Base-by-base conservation (phyloP, 2,797 vertebrate genomes). In the Chloroceryle amazona region DNA sequence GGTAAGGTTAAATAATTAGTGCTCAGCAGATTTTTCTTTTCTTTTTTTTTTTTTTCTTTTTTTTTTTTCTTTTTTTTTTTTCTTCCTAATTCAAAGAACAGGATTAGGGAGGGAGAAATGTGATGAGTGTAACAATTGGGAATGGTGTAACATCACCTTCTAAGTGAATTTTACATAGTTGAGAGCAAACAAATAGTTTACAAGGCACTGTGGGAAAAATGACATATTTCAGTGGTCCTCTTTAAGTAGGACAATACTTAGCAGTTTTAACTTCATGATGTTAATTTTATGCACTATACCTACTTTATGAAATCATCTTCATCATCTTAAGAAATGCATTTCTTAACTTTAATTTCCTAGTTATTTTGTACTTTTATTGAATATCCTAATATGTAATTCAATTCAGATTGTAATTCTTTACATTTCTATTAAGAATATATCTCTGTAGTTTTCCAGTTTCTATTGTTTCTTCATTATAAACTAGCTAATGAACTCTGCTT, bases 1-100 rank as follows among this genome's bases (percentile, higher is more conserved):
- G 99, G 99, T 99, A 99, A 99, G 98, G 98, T 99, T 99, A 99
- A 99, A 94, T 95, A 95, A 96, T 95, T 96, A 95, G 90, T 83
- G 90, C 68, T 94, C 84, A 83, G 76, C 72, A 86, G 84, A 91
- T 90, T 98, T 98, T 98, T 98, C 97, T 97, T 97, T 97, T 95
- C 98, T 97, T 47, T 47, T 97, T 98, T 96, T 98, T 97, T n/a
- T 22, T 29, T 15, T 3, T 11, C 62, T 65, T n/a, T 4, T 85
- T 97, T 97, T 47, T 47, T 97, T 98, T 96, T 98, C 97, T n/a
- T 22, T 29, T 15, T 3, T 11, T 66, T 65, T n/a, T 4, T 85
- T 97, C 35, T 37, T 37, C 35, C 35, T 98, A 97, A 96, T 98
- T 99, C 95, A 98, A 98, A 98, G 98, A 98, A 98, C 98, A 98